These are phyloP conservation scores for Drosophila pallidifrons DNA, from an alignment of 1,140 invertebrate genomes.

Conservation along the genomic window DNA sequence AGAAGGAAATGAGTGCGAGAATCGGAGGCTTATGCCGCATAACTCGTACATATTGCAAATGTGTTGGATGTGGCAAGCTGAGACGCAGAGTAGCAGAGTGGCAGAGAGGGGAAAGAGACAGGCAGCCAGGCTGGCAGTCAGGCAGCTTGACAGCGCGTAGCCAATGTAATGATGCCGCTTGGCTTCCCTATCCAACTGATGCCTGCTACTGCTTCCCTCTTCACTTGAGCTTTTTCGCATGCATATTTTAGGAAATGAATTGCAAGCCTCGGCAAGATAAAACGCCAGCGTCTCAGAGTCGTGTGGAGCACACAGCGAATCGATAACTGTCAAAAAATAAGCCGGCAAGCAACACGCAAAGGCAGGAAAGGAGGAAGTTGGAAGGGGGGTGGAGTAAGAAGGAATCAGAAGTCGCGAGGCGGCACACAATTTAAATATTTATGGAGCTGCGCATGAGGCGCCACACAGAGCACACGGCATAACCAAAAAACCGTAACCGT, in stretches of 20 bases:
- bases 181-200: conserved; percentile 25
- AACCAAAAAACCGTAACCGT: conserved; percentile 81
- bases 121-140: conserved; percentile 4
- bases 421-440: conserved; percentile 79
- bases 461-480: conserved; percentile 63
- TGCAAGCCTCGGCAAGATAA: conserved; percentile 68
- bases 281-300: conserved; percentile 45
- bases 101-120: background rate
- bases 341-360: conserved; percentile 72
- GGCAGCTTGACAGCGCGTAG: conserved; percentile 63
- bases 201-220: background rate
- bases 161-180: conserved; percentile 67
- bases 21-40: conserved; percentile 61
- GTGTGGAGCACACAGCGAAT: conserved; percentile 56
- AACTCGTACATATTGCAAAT: conserved; percentile 72
- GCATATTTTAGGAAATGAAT: conserved; percentile 78
- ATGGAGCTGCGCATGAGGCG: conserved; percentile 63
- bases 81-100: background rate
- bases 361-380: background rate
- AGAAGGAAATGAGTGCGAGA: conserved; percentile 57
- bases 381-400: background rate
- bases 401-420: conserved; percentile 44
- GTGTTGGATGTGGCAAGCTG: conserved; percentile 29
- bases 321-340: conserved; percentile 83
- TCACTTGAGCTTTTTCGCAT: conserved; percentile 40